Conservation (phyloP, 1,140 invertebrate species). For the Eriosoma lanigerum region DNA sequence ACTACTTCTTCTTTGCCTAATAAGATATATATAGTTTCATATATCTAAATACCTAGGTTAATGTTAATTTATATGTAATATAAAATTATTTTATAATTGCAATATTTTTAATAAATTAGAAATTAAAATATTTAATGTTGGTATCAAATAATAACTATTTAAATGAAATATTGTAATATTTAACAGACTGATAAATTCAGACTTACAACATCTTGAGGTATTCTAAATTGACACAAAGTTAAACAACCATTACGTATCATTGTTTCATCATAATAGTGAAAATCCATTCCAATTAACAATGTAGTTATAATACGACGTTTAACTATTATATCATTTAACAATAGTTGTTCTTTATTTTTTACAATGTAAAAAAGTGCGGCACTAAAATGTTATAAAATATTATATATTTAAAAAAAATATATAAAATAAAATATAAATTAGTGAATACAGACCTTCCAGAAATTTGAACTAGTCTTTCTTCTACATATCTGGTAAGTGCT, state of each 20-base stretch:
- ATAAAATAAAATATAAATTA: neutral
- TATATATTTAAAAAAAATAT: neutral
- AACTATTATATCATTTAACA: conserved; percentile 62
- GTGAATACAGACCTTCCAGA: conserved; percentile 75
- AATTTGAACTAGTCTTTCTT: conserved; percentile 87
- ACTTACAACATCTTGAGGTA: conserved; percentile 91
- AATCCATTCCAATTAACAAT: conserved; percentile 84
- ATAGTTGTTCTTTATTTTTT: conserved; percentile 74
- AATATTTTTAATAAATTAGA: too few species aligned
- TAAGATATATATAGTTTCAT: too few species aligned
- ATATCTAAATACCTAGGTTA: too few species aligned
- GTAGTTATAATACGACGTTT: conserved; percentile 79
- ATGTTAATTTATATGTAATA: too few species aligned
- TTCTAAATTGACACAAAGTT: conserved; percentile 90
- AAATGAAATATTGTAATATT: too few species aligned
- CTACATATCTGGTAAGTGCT: conserved; percentile 81
- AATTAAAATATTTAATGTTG: too few species aligned
- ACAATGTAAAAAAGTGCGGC: conserved; percentile 93
- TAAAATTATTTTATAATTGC: too few species aligned
- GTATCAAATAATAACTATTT: too few species aligned
- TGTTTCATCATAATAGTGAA: conserved; percentile 78
- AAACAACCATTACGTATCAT: conserved; percentile 96
- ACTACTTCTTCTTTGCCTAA: too few species aligned
- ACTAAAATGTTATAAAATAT: conserved; percentile 61
- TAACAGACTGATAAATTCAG: neutral